Conservation (phyloP, 1,140 invertebrate genomes). For the Aphaenogaster floridana region DNA sequence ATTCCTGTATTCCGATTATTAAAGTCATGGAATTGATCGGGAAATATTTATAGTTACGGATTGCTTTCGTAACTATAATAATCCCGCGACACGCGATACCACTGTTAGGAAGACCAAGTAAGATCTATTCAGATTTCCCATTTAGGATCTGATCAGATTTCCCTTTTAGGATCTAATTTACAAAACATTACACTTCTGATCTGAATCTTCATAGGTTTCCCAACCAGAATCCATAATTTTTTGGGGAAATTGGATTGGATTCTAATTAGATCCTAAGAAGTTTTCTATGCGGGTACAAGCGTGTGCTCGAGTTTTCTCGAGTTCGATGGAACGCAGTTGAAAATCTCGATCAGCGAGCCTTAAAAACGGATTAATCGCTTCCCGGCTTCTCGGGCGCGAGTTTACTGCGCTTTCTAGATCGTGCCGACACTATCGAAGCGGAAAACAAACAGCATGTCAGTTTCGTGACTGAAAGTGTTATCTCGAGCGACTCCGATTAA, state of each 20-base stretch:
- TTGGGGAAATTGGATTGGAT: too few species aligned
- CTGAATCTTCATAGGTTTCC: too few species aligned
- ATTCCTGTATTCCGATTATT: background rate
- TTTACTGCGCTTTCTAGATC: slow-evolving; percentile 57
- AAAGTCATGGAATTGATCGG: background rate
- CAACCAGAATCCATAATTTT: too few species aligned
- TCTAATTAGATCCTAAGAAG: too few species aligned
- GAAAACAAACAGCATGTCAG: slow-evolving; percentile 46
- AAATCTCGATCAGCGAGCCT: slow-evolving; percentile 18
- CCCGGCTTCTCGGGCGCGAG: background rate
- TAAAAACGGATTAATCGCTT: slow-evolving; percentile 45
- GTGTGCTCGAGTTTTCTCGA: slow-evolving; percentile 3
- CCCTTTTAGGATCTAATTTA: too few species aligned
- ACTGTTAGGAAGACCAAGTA: background rate
- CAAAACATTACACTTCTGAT: too few species aligned
- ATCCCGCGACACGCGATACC: slow-evolving; percentile 32
- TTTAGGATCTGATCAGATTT: too few species aligned
- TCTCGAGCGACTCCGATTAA: slow-evolving; percentile 42
- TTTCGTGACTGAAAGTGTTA: slow-evolving; percentile 54
- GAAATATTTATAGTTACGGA: slow-evolving; percentile 13
- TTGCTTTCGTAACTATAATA: slow-evolving; percentile 12
- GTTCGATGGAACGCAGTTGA: slow-evolving; percentile 14
- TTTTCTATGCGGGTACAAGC: background rate
- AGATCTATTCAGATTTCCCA: too few species aligned
- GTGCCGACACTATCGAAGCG: slow-evolving; percentile 34